A percentile compares a stretch with the other conserved stretches of the same genome.
Evolutionary conservation across 2,113 vertebrate genomes (phyloP).

Genomic region (Solea solea): DNA sequence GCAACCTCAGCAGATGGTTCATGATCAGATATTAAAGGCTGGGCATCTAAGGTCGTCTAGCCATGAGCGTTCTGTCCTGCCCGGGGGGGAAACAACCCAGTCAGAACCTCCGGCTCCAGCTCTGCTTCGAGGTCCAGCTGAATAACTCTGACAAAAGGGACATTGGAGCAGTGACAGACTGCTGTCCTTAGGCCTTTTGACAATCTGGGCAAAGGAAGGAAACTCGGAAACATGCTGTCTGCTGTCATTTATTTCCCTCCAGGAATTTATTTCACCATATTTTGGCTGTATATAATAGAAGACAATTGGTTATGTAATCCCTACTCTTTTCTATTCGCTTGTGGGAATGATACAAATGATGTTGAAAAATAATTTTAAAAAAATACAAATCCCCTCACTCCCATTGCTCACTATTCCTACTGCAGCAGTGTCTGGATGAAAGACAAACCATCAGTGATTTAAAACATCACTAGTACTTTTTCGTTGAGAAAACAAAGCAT

Average conservation of each 20-base stretch:
- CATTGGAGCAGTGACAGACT: slow-evolving; percentile 46
- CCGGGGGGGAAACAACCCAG: slow-evolving; percentile 55
- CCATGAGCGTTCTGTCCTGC: slow-evolving; percentile 61
- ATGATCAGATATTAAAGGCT: slow-evolving; percentile 80
- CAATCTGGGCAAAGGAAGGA: slow-evolving; percentile 33
- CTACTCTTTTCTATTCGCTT: slow-evolving; percentile 5
- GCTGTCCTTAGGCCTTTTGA: slow-evolving; percentile 52
- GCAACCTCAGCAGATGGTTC: slow-evolving; percentile 81
- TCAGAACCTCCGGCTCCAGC: slow-evolving; percentile 50
- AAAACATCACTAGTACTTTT: slow-evolving; percentile 21
- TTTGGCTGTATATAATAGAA: slow-evolving; percentile 35
- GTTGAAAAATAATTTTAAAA: slow-evolving; percentile 46
- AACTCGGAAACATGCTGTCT: slow-evolving; percentile 41
- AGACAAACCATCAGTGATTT: slow-evolving; percentile 24
- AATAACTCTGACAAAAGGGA: slow-evolving; percentile 63
- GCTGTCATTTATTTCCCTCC: slow-evolving; percentile 33
- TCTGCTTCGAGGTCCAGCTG: slow-evolving; percentile 47
- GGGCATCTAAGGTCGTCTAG: slow-evolving; percentile 69
- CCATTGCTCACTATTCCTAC: slow-evolving; percentile 13
- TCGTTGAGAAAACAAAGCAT: background rate
- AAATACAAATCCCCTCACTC: slow-evolving; percentile 12
- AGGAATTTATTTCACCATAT: slow-evolving; percentile 41
- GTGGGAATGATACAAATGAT: slow-evolving; percentile 40
- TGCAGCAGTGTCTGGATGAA: slow-evolving; percentile 15
- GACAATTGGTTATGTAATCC: slow-evolving; percentile 47